Evolutionary conservation across 2,113 vertebrate genomes (phyloP), one percentile per base, ranked within the genome.

Genomic region (Danionella cerebrum): DNA sequence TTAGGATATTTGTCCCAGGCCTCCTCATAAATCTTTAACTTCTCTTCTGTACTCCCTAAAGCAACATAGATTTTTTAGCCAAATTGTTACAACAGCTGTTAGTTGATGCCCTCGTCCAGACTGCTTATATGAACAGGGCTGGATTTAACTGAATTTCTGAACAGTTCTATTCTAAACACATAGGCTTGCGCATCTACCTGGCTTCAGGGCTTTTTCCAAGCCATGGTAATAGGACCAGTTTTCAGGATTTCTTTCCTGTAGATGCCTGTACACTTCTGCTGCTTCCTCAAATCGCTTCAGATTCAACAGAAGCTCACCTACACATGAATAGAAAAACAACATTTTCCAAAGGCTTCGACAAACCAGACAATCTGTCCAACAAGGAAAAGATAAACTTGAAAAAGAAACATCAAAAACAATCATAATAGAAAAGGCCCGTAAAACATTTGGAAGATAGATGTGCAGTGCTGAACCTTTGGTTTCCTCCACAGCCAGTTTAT

Each of bases 141-240:
- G n/a, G n/a, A n/a, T n/a, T n/a, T n/a, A n/a, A n/a, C n/a, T n/a
- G n/a, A n/a, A n/a, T n/a, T n/a, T 33, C 5, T 9, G 9, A 33
- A 33, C 9, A 3, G 29, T 33, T 33, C 1, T 29, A 41, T 41
- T 41, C 12, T 9, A 10, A 41, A 19, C 3, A 5, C 21, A 38
- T n/a, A 1, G 9, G 19, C n/a, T 9, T n/a, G 12, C 6, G 2
- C 22, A 13, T 48, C 72, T 85, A 99, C 96, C 88, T 79, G 96
- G 94, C 76, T 93, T 95, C 21, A 96, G 83, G 75, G 94, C 91
- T 22, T 91, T 95, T 85, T 98, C 96, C 63, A 99, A 86, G 58
- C 95, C 94, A 60, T 89, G 90, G 79, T 98, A 99, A 70, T 98
- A 99, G 41, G 91, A 91, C 96, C 96, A 99, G 80, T 99, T 99